Evolutionary conservation across 2,888 invertebrate genomes (phyloP).

Genomic region (Tromatobia lineatoria): DNA sequence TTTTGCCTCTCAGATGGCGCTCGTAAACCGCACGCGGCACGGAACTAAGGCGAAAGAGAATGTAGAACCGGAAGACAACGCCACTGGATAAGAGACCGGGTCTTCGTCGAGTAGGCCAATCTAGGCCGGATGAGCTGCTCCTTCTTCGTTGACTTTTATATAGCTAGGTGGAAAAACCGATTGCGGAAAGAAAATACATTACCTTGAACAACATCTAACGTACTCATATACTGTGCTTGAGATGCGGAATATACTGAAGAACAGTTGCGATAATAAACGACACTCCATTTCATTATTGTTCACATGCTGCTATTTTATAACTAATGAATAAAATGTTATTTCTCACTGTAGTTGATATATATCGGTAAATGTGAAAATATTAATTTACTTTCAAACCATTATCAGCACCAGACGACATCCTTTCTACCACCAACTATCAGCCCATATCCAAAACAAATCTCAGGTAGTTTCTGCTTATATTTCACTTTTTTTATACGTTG

Average conservation of each 20-base stretch:
- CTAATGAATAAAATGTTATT: not conserved
- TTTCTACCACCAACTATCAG: too few relatives aligned
- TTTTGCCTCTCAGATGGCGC: conserved; percentile 53
- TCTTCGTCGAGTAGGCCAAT: conserved; percentile 63
- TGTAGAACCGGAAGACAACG: conserved; percentile 63
- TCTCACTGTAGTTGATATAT: too few relatives aligned
- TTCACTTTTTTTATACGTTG: not conserved
- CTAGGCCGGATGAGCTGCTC: conserved; percentile 54
- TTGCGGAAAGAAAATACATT: conserved; percentile 55
- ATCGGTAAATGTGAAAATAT: too few relatives aligned
- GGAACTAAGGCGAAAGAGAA: conserved; percentile 49
- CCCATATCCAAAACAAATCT: too few relatives aligned
- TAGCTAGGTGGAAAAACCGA: conserved; percentile 8
- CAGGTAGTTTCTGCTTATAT: not conserved
- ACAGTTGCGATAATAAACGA: conserved; percentile 14
- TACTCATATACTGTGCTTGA: not conserved
- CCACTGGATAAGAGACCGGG: conserved; percentile 40
- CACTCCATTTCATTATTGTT: conserved; percentile 18
- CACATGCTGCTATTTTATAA: not conserved
- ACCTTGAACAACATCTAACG: not conserved
- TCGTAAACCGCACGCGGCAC: conserved; percentile 66
- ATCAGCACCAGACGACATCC: too few relatives aligned
- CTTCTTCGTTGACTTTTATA: conserved; percentile 30
- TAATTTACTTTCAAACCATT: too few relatives aligned
- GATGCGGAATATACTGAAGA: not conserved